Evolutionary conservation across 2,888 invertebrate genomes (phyloP).

Genomic region (Hemicrepidius hirtus): DNA sequence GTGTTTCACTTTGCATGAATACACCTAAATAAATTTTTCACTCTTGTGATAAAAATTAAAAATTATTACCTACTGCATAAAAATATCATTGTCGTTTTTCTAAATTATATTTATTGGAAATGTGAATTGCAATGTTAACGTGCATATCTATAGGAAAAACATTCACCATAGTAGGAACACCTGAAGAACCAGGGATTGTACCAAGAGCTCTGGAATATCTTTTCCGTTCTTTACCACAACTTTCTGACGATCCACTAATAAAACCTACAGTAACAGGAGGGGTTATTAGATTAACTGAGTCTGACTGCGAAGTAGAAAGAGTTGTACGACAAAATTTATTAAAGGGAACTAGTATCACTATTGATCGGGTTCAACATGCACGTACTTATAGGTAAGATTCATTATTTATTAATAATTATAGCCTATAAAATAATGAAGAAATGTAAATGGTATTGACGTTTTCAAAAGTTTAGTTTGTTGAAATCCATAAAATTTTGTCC

Average conservation of each 20-base stretch:
- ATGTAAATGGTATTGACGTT: too few relatives aligned
- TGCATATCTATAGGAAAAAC: slow-evolving; percentile 63
- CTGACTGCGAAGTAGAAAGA: slow-evolving; percentile 65
- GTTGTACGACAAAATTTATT: slow-evolving; percentile 63
- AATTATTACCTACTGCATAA: too few relatives aligned
- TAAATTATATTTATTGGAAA: too few relatives aligned
- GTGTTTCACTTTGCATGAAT: too few relatives aligned
- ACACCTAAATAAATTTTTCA: too few relatives aligned
- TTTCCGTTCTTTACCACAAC: slow-evolving; percentile 65
- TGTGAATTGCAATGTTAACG: not conserved
- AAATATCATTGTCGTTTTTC: too few relatives aligned
- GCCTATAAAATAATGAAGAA: too few relatives aligned
- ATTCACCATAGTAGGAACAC: slow-evolving; percentile 73
- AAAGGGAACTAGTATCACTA: slow-evolving; percentile 31
- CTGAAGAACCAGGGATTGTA: slow-evolving; percentile 78
- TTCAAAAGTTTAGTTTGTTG: too few relatives aligned
- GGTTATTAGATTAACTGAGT: slow-evolving; percentile 68
- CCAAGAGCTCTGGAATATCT: slow-evolving; percentile 76
- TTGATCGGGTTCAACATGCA: slow-evolving; percentile 55
- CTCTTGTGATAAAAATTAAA: too few relatives aligned
- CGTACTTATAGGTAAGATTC: slow-evolving; percentile 55
- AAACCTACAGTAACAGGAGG: slow-evolving; percentile 70
- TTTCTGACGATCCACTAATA: slow-evolving; percentile 64
- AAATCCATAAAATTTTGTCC: too few relatives aligned
- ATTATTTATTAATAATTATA: too few relatives aligned